Conservation (phyloP, 2,113 vertebrate genomes). For the Entomyzon cyanotis region DNA sequence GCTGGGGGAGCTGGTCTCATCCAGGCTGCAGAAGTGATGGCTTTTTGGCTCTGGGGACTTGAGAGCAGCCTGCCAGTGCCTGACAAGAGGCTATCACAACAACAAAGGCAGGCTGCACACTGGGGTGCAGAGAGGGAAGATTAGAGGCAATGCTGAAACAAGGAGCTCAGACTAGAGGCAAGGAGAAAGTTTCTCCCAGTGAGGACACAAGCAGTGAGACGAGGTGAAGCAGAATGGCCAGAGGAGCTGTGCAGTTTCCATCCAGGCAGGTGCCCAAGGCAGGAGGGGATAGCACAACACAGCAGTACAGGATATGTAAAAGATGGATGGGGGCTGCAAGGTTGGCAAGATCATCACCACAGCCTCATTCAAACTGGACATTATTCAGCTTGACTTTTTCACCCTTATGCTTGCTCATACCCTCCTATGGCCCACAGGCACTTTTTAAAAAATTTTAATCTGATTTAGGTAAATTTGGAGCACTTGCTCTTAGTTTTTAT, state of each 20-base stretch:
- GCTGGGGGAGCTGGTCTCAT: not conserved
- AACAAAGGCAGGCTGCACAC: not conserved
- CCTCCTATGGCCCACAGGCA: not conserved
- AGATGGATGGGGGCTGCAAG: not conserved
- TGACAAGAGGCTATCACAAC: not conserved
- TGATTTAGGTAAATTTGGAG: not conserved
- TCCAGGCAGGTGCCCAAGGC: not conserved
- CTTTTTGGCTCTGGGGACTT: not conserved
- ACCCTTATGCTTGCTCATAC: not conserved
- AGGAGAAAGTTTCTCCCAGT: not conserved
- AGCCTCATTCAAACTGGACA: not conserved
- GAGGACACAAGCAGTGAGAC: not conserved
- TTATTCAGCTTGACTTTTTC: not conserved
- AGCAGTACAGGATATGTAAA: accelerated
- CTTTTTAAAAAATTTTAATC: not conserved
- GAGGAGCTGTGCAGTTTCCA: not conserved
- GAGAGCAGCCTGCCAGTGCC: not conserved
- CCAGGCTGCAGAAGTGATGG: not conserved
- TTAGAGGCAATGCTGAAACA: not conserved
- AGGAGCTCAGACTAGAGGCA: not conserved
- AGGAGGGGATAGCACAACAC: not conserved
- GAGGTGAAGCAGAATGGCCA: not conserved
- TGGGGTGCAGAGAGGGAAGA: not conserved
- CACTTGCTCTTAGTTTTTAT: not conserved
- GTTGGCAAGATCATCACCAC: not conserved